These are phyloP conservation scores for Perdix hodgsoniae DNA, from an alignment of 2,797 vertebrate genomes.

Conservation along the genomic window DNA sequence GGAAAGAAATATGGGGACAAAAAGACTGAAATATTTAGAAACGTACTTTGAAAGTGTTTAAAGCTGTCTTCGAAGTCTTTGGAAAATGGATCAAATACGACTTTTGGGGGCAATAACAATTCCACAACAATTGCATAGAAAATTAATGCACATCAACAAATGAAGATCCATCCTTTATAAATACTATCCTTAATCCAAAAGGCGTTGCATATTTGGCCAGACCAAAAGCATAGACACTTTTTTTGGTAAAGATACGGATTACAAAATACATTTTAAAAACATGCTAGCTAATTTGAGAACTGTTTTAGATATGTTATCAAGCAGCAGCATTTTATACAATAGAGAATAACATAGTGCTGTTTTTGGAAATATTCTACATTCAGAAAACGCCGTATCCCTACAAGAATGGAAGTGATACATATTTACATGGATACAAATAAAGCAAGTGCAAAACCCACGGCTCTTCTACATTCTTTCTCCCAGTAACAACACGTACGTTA, in stretches of 20 bases:
- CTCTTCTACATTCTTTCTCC: conserved; percentile 70
- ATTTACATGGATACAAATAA: conserved; percentile 60
- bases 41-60: conserved; percentile 10
- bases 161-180: conserved; percentile 76
- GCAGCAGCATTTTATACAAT: conserved; percentile 87
- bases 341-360: conserved; percentile 77
- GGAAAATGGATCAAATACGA: conserved; percentile 54
- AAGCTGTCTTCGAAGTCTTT: conserved; percentile 59
- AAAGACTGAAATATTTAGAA: conserved; percentile 55
- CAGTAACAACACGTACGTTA: conserved; percentile 63
- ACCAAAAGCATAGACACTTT: conserved; percentile 72
- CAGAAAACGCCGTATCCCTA: conserved; percentile 73
- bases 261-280: conserved; percentile 78
- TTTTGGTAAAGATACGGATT: conserved; percentile 72
- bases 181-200: conserved; percentile 73
- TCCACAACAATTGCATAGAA: conserved; percentile 66
- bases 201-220: conserved; percentile 68
- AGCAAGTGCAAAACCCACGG: conserved; percentile 72
- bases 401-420: conserved; percentile 28
- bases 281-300: conserved; percentile 80
- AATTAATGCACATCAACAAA: conserved; percentile 63
- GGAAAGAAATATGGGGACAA: not conserved
- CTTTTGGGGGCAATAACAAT: conserved; percentile 34
- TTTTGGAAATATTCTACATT: conserved; percentile 85
- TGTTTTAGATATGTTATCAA: conserved; percentile 80